Evolutionary conservation across 2,113 vertebrate species (phyloP), one percentile per base, ranked within the genome.

Genomic region (Oncorhynchus nerka): DNA sequence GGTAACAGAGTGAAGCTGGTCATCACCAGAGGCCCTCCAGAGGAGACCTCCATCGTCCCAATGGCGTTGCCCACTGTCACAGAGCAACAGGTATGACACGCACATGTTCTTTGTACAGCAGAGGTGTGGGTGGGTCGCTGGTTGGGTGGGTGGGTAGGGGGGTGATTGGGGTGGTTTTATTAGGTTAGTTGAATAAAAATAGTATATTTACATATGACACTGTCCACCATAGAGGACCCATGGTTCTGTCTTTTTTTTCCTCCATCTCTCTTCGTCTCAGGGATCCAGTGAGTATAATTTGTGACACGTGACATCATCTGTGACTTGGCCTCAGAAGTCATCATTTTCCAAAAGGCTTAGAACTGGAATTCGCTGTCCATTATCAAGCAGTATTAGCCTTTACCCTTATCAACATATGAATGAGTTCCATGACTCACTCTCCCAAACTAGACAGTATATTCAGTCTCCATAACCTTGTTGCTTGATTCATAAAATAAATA

Each of bases 1-100:
- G 97, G 97, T 62, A 97, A 96, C 68, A 85, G 92, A 77, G 96
- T 98, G 70, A 96, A 94, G 79, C 83, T 99, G 79, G 92, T 97
- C 71, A 94, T 99, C 30, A 96, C 97, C 68, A 94, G 97, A 86
- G 95, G 95, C 5, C 93, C 94, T 3, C 0, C 90, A 39, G 96
- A 97, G 8, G 95, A 97, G 26, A 71, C 86, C 20, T 71, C 89
- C 82, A 57, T 87, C 83, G 61, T 78, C 86, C 85, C 93, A 0
- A 92, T 94, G 74, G 83, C 91, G 64, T 86, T 93, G 6, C 86
- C 87, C 20, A 90, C 91, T 5, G 80, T 86, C 2, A 81, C 78
- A 12, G 96, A 96, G 77, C 93, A 92, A 74, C 93, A 93, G 92
- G 97, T 45, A 45, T 0, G 9, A 45, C 39, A 45, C 11, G 39